Percentiles rank a stretch among this genome's conserved stretches.
These are phyloP conservation scores for Synanthedon myopaeformis DNA, from an alignment of 2,888 invertebrate species.

Conservation along the genomic window DNA sequence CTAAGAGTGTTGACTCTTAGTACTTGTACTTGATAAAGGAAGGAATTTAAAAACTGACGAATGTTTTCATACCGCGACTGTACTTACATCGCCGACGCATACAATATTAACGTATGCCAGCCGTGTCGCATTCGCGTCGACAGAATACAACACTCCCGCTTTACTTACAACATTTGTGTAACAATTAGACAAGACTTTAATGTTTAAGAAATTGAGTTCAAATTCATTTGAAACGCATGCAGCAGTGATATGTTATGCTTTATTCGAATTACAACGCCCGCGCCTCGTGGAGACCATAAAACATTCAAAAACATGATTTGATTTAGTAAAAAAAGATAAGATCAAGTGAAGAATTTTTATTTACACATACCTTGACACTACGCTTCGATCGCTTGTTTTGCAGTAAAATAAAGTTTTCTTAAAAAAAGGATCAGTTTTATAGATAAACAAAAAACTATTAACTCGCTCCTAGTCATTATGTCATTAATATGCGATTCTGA, in stretches of 20 bases:
- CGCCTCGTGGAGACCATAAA: constrained; percentile 38
- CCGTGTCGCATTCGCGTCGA: constrained; percentile 26
- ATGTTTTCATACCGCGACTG: too few relatives aligned
- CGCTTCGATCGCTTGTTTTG: too few relatives aligned
- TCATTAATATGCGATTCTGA: too few relatives aligned
- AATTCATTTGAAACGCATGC: not conserved
- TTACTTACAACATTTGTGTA: not conserved
- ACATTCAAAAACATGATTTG: constrained; percentile 47
- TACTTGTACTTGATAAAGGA: too few relatives aligned
- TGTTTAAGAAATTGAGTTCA: not conserved
- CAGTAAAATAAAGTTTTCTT: too few relatives aligned
- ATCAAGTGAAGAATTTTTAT: not conserved
- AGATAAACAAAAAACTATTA: too few relatives aligned
- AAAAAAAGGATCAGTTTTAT: too few relatives aligned
- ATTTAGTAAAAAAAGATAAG: constrained; percentile 24
- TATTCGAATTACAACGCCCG: constrained; percentile 43
- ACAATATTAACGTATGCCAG: constrained; percentile 32
- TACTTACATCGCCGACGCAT: constrained; percentile 18
- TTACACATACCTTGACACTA: too few relatives aligned
- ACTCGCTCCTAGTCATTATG: too few relatives aligned
- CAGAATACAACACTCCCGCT: constrained; percentile 23
- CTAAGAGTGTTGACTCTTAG: too few relatives aligned
- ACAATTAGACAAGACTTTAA: not conserved
- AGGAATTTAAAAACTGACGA: too few relatives aligned
- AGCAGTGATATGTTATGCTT: constrained; percentile 11